Evolutionary conservation across 1,140 invertebrate genomes (phyloP), one percentile per base, ranked within the genome.

Genomic region (Calephelis virginiensis): DNA sequence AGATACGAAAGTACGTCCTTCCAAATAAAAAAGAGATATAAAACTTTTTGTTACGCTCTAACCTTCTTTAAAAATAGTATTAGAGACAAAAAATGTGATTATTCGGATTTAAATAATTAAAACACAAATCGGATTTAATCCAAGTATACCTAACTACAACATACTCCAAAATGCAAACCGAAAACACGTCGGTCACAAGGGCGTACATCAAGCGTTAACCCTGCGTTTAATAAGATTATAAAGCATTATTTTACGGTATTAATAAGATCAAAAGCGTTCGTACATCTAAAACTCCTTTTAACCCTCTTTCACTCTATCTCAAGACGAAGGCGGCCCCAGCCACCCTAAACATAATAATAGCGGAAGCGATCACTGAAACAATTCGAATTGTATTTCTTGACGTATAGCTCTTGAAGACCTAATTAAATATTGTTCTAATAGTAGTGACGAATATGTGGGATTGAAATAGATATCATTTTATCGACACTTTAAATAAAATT

Each of bases 151-250:
- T 64, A 64, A 64, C 6, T 53, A 53, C 50, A 64, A 64, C 45
- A 40, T 13, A 93, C 93, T 93, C 93, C 92, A 93, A 93, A 93
- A 92, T 92, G 91, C 88, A 90, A 74, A 66, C 63, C 72, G 61
- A 81, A 77, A 75, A 75, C 72, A 71, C 67, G 89, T 92, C 66
- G 88, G 87, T 86, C 83, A 72, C 65, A 63, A 74, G 80, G 79
- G 83, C 74, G 77, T 75, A 72, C 68, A 77, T 81, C 76, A 76
- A 82, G 86, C 91, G 89, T 91, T 93, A 93, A 93, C 92, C 92
- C 93, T 91, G 91, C 90, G 91, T 92, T 92, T 93, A 93, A 93
- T 93, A 93, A 93, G 93, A 93, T 93, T 93, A 93, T 92, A 91
- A 91, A 92, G 92, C 92, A 93, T 93, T 93, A 93, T 93, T 93